Evolutionary conservation across 1,140 invertebrate genomes (phyloP).

Genomic region (Heterodera carotae): DNA sequence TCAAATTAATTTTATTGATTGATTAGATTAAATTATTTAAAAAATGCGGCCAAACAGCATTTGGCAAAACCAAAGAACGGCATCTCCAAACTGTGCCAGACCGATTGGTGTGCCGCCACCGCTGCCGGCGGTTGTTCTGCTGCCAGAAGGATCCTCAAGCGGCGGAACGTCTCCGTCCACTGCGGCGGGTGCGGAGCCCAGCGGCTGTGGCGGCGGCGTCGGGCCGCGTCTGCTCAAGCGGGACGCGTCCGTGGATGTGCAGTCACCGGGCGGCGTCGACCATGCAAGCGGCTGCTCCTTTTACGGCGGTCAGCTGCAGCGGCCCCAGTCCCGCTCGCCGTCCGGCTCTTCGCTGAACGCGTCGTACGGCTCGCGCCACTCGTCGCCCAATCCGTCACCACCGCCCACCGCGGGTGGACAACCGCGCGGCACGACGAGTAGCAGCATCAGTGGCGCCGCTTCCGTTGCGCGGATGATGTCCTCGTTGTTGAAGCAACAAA

Average conservation of each 20-base stretch:
- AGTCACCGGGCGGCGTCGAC: conserved; percentile 12
- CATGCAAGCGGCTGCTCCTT: not conserved
- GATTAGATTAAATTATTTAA: not conserved
- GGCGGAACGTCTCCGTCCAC: not conserved
- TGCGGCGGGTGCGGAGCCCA: not conserved
- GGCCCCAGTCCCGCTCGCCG: conserved; percentile 20
- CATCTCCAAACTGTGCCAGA: not conserved
- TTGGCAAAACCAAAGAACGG: not conserved
- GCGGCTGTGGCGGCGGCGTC: not conserved
- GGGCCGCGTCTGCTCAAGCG: conserved; percentile 15
- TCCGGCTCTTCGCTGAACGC: conserved; percentile 21
- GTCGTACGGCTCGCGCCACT: conserved; percentile 16
- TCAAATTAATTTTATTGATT: not conserved
- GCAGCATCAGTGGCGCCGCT: not conserved
- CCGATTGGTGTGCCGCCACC: not conserved
- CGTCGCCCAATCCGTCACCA: conserved; percentile 25
- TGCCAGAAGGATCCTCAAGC: conserved; percentile 7
- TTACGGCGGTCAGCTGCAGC: not conserved
- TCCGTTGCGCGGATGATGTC: conserved; percentile 29
- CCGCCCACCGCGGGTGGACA: not conserved
- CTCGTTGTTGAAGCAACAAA: conserved; percentile 24
- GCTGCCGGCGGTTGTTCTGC: conserved; percentile 12
- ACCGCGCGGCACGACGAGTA: not conserved
- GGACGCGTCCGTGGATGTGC: conserved; percentile 13
- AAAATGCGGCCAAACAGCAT: not conserved